These are phyloP conservation scores for Automeris io DNA, from an alignment of 2,888 invertebrate genomes.

Conservation along the genomic window DNA sequence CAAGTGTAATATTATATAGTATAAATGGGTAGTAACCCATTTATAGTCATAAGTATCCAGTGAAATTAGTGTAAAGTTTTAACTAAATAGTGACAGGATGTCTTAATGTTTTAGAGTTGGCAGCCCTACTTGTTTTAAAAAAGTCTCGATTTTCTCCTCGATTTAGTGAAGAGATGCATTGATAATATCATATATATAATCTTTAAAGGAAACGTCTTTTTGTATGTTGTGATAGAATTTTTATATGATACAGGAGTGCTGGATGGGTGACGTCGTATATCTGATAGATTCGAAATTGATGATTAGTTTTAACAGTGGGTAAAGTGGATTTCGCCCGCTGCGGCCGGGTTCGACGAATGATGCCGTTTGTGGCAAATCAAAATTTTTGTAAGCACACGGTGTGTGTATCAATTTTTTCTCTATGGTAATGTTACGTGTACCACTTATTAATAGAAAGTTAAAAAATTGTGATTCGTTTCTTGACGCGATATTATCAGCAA, in stretches of 20 bases:
- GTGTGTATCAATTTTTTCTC: constrained; percentile 48
- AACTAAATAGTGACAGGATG: too few relatives aligned
- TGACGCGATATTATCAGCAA: too few relatives aligned
- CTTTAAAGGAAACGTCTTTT: background rate
- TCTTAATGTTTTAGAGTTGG: constrained; percentile 15
- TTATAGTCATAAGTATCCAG: too few relatives aligned
- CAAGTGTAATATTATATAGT: too few relatives aligned
- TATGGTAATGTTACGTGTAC: constrained; percentile 53
- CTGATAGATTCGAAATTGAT: constrained; percentile 76
- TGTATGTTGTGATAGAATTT: constrained; percentile 2
- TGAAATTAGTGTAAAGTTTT: too few relatives aligned
- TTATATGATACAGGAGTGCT: constrained; percentile 8
- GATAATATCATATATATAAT: background rate
- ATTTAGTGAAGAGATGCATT: background rate
- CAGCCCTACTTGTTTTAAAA: constrained; percentile 1
- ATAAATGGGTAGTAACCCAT: too few relatives aligned
- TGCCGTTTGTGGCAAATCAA: constrained; percentile 41
- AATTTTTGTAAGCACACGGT: constrained; percentile 53
- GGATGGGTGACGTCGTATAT: constrained; percentile 30
- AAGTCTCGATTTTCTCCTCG: background rate
- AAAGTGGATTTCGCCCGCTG: constrained; percentile 28
- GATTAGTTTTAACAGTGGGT: constrained; percentile 46
- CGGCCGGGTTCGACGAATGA: constrained; percentile 39
- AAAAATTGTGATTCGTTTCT: too few relatives aligned
- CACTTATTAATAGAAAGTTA: too few relatives aligned